Conservation (phyloP, 2,888 invertebrate species). For the Dyspetes luteomarginatus region DNA sequence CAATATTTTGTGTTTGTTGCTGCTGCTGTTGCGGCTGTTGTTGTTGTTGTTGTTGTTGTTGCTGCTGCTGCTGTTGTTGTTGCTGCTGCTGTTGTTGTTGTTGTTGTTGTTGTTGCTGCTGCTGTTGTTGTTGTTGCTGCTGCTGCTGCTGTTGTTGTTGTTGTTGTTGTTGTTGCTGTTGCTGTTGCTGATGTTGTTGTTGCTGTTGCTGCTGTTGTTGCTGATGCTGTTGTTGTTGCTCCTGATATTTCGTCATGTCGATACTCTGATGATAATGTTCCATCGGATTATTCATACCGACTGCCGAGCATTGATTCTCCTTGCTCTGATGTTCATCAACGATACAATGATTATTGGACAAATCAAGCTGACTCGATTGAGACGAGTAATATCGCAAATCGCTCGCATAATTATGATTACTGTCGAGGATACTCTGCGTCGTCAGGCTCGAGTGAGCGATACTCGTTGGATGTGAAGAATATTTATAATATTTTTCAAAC, state of each 20-base stretch:
- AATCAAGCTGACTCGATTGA: constrained; percentile 79
- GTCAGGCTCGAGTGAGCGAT: constrained; percentile 77
- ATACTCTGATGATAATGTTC: constrained; percentile 81
- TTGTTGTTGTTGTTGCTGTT: constrained; percentile 63
- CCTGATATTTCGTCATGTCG: constrained; percentile 80
- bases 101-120: constrained; percentile 72
- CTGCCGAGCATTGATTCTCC: constrained; percentile 77
- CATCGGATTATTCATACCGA: constrained; percentile 77
- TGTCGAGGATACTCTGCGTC: constrained; percentile 83
- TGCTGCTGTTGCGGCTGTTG: constrained; percentile 64
- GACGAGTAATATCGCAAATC: constrained; percentile 81
- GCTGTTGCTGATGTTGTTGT: constrained; percentile 62
- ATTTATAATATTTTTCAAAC: constrained; percentile 82
- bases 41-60: constrained; percentile 71
- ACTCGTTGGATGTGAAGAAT: constrained; percentile 71
- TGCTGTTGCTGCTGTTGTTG: constrained; percentile 67
- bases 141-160: constrained; percentile 69
- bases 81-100: constrained; percentile 74
- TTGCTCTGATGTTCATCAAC: constrained; percentile 79
- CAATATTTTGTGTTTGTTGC: constrained; percentile 75
- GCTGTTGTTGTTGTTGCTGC: constrained; percentile 75
- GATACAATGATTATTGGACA: constrained; percentile 79
- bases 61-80: constrained; percentile 74
- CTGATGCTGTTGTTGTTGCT: constrained; percentile 67
- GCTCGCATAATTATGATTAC: constrained; percentile 85